Evolutionary conservation across 1,140 invertebrate genomes (phyloP), one percentile per base, ranked within the genome.

Genomic region (Tetragnatha versicolor): DNA sequence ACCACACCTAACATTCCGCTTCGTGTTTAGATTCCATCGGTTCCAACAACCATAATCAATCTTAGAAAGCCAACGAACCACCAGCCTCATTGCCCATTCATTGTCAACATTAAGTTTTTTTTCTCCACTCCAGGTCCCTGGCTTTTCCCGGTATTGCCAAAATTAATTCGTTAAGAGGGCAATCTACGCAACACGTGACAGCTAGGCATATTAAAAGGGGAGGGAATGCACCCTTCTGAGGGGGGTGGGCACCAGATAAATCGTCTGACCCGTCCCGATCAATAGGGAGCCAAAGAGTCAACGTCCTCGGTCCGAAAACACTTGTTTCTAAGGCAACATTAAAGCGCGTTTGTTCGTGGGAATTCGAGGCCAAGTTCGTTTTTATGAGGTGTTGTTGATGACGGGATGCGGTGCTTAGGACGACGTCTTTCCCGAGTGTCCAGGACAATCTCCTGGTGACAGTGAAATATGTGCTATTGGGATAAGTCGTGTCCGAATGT

Each of bases 301-400:
- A 51, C 31, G 55, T 31, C 72, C 58, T 22, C 42, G 0, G 39
- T 9, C 6, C 27, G 39, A 33, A 75, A 61, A 63, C 72, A 63
- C 12, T 33, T 49, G 72, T 75, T 75, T 75, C 72, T 75, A 75
- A 63, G 72, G 72, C 25, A 63, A 75, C 60, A 35, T 20, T n/a
- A 22, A 45, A 20, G 14, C 53, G 39, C n/a, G 35, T 68, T n/a
- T 20, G 25, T 39, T 58, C 68, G 9, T 10, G 45, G 20, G 31
- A 49, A 63, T 75, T 75, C 17, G 72, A 37, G 72, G 72, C 72
- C 72, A 75, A 75, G 72, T 75, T 75, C 72, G 58, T 58, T 58
- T 58, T 29, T 42, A 25, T 42, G 9, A 25, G 12, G n/a, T n/a
- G n/a, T n/a, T n/a, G n/a, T n/a, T n/a, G n/a, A n/a, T n/a, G n/a